These are phyloP conservation scores for Nibea coibor DNA, from an alignment of 2,113 vertebrate species.

Conservation along the genomic window DNA sequence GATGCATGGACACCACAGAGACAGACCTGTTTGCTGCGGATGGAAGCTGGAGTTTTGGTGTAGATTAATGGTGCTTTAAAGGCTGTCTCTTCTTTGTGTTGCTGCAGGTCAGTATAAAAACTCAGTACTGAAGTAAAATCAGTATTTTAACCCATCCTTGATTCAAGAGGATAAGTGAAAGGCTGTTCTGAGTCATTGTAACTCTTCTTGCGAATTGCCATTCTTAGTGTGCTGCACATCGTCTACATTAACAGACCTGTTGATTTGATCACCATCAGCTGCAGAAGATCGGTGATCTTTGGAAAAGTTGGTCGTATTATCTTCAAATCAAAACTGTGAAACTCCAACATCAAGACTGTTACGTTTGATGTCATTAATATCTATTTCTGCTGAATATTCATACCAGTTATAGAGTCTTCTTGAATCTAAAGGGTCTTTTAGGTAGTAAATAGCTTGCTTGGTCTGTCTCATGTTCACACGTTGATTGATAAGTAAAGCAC, in stretches of 20 bases:
- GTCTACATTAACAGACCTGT: background rate
- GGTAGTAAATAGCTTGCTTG: background rate
- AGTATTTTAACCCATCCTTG: conserved; percentile 14
- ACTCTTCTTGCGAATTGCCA: background rate
- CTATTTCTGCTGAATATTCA: background rate
- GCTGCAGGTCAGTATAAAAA: background rate
- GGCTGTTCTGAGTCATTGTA: conserved; percentile 1
- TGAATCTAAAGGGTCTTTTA: background rate
- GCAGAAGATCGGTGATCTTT: background rate
- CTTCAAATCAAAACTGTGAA: background rate
- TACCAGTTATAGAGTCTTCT: background rate
- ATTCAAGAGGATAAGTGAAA: conserved; percentile 14
- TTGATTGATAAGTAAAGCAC: no score
- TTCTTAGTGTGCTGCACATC: background rate
- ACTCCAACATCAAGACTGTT: background rate
- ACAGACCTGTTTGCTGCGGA: background rate
- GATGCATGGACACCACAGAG: background rate
- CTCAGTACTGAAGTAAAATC: background rate
- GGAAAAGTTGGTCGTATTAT: background rate
- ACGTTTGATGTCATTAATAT: background rate
- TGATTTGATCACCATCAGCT: background rate
- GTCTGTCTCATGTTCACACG: background rate
- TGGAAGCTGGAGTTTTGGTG: background rate
- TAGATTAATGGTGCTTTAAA: conserved; percentile 10
- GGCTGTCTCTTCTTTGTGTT: background rate